phyloP scores from a whole-genome alignment of 2,113 vertebrate genomes.

The Orthonyx spaldingii region DNA sequence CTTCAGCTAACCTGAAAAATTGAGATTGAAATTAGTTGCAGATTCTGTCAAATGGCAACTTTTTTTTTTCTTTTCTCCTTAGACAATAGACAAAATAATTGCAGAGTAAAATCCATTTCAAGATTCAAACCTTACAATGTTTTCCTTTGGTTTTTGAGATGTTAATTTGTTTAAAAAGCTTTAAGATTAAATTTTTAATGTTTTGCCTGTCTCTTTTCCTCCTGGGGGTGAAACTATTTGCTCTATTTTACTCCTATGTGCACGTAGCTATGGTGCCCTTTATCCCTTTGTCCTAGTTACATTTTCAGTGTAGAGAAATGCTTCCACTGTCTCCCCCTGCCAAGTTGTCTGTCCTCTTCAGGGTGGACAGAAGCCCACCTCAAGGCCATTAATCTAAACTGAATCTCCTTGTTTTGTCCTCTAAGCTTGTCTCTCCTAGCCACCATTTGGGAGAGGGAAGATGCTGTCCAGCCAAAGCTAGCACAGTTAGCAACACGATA shows the following conservation, averaged over 20 bases:
- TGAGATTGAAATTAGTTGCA: neutral
- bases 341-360: neutral
- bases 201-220: neutral
- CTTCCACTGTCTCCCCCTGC: fast-evolving
- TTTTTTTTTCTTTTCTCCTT: neutral
- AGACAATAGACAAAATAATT: neutral
- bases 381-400: neutral
- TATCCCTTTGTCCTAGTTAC: neutral
- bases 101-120: neutral
- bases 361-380: neutral
- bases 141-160: neutral
- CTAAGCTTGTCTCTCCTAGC: neutral
- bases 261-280: neutral
- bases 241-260: neutral
- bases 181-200: neutral
- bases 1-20: neutral
- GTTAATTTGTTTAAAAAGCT: neutral
- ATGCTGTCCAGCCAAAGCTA: neutral
- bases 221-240: neutral
- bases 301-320: neutral
- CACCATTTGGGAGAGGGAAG: neutral
- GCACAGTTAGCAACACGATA: neutral
- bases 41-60: neutral
- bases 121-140: neutral
- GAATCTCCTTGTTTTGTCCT: neutral